Evolutionary conservation across 2,797 vertebrate genomes (phyloP).

Genomic region (Coluber constrictor): DNA sequence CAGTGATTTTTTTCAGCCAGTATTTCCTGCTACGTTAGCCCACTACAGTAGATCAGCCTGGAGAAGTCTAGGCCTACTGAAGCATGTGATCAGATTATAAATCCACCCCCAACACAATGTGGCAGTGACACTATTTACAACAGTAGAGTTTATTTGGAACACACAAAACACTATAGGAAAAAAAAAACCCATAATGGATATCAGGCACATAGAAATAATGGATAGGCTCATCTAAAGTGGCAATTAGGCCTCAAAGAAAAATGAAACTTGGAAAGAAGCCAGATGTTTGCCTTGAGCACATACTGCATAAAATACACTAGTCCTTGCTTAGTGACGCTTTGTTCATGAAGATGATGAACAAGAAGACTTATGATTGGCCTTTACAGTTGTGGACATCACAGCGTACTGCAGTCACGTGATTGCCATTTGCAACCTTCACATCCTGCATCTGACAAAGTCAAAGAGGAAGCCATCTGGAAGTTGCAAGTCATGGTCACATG

Average conservation of each 20-base stretch:
- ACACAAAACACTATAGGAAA: not conserved
- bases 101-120: not conserved
- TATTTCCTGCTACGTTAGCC: not conserved
- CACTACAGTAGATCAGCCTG: not conserved
- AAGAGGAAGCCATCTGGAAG: not conserved
- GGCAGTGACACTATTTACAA: not conserved
- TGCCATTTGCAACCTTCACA: not conserved
- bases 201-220: not conserved
- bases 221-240: not conserved
- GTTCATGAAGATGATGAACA: not conserved
- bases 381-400: not conserved
- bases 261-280: not conserved
- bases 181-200: not conserved
- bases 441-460: not conserved
- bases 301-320: not conserved
- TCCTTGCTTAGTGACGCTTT: not conserved
- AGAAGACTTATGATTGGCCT: not conserved
- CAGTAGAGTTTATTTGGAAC: not conserved
- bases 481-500: not conserved
- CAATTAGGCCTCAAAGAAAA: not conserved
- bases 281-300: not conserved
- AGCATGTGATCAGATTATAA: not conserved
- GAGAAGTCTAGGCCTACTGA: not conserved
- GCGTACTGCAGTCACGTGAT: not conserved
- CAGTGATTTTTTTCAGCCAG: not conserved